Evolutionary conservation across 1,140 invertebrate genomes (phyloP).

Genomic region (Drosophila obscura): DNA sequence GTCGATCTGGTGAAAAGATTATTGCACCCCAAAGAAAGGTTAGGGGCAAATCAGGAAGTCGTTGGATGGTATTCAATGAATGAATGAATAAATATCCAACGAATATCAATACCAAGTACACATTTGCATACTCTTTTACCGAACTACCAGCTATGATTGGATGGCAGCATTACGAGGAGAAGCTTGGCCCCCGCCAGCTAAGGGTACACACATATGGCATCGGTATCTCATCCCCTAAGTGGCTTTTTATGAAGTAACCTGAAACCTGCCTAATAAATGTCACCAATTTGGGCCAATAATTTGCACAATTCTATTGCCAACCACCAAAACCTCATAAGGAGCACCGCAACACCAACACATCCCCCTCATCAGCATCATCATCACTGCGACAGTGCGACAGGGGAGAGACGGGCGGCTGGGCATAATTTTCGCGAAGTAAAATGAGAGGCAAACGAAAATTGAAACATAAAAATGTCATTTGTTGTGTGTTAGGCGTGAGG

Average conservation of each 20-base stretch:
- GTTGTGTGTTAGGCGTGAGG: background rate
- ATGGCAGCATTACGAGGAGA: background rate
- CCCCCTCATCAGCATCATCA: conserved; percentile 23
- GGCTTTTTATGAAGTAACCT: conserved; percentile 29
- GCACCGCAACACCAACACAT: background rate
- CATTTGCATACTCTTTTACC: too few species aligned
- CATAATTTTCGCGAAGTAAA: conserved; percentile 47
- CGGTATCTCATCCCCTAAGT: conserved; percentile 26
- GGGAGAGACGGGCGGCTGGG: conserved; percentile 12
- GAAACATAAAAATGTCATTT: conserved; percentile 73
- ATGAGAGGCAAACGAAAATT: conserved; percentile 41
- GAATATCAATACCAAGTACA: background rate
- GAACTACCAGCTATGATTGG: background rate
- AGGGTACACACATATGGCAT: background rate
- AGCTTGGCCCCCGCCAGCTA: background rate
- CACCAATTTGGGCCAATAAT: conserved; percentile 72
- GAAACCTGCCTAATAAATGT: conserved; percentile 69
- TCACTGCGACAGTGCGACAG: conserved; percentile 18
- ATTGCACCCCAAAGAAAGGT: too few species aligned
- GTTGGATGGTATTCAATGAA: background rate
- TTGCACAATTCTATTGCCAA: conserved; percentile 76
- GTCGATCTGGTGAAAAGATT: too few species aligned
- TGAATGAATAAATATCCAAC: background rate
- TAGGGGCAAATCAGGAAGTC: background rate
- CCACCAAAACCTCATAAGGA: conserved; percentile 27